Conservation (phyloP, 2,888 invertebrate species). For the Thecocarcelia acutangulata region DNA sequence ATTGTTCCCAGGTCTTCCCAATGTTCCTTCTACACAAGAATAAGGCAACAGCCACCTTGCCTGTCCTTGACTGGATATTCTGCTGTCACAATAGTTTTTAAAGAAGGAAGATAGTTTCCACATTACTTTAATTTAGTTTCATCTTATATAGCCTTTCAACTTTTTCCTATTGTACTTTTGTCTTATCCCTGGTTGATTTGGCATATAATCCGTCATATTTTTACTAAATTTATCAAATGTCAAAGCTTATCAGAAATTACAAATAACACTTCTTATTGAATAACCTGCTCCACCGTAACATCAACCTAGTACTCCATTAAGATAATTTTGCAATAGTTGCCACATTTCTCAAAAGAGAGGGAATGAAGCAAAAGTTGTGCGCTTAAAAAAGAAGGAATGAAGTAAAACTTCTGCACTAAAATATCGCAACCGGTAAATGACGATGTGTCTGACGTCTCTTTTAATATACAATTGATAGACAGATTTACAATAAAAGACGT, state of each 20-base stretch:
- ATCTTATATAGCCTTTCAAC: no score
- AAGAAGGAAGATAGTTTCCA: no score
- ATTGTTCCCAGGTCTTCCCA: no score
- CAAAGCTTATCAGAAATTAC: neutral
- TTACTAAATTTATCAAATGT: no score
- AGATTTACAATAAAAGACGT: constrained; percentile 8
- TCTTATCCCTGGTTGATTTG: no score
- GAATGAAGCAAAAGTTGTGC: constrained; percentile 6
- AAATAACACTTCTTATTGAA: neutral
- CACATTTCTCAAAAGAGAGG: neutral
- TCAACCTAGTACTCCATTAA: neutral
- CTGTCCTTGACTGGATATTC: no score
- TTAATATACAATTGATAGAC: constrained; percentile 15
- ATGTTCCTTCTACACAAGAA: no score
- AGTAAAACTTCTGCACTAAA: neutral
- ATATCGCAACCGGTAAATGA: neutral
- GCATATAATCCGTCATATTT: no score
- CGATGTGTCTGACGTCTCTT: constrained; percentile 19
- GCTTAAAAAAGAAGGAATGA: neutral
- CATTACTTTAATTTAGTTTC: no score
- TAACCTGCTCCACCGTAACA: neutral
- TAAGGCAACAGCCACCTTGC: no score
- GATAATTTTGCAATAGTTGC: constrained; percentile 21
- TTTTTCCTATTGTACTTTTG: no score
- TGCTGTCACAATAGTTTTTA: no score